Percentiles rank a stretch among this genome's conserved stretches.
phyloP scores from a whole-genome alignment of 2,888 invertebrate species.

The Ophioninae sp. region DNA sequence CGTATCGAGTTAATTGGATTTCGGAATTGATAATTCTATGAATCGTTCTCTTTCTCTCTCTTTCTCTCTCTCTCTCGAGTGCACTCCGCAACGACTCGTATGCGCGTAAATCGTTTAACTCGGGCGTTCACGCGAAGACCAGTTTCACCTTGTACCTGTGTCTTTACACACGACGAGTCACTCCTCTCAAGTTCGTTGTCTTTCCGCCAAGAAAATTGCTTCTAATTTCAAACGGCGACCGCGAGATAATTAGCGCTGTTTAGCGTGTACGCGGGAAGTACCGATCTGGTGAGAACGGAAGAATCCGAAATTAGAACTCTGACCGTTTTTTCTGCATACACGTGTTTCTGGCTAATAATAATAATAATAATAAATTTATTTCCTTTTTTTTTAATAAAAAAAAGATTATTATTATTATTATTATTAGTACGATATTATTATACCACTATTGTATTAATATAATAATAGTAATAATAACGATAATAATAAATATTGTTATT shows the following conservation, averaged over 20 bases:
- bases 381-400: no score
- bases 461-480: no score
- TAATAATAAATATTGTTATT: no score
- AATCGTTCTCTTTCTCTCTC: conserved; percentile 46
- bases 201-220: conserved; percentile 56
- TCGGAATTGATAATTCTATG: conserved; percentile 54
- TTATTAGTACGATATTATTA: no score
- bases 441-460: no score
- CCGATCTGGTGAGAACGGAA: conserved; percentile 3
- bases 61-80: conserved; percentile 32
- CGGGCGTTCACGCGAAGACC: conserved; percentile 34
- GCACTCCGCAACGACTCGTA: conserved; percentile 7
- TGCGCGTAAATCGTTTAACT: conserved; percentile 27
- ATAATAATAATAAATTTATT: not conserved
- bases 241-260: conserved; percentile 57
- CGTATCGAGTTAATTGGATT: conserved; percentile 35
- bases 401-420: no score
- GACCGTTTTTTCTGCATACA: conserved; percentile 34
- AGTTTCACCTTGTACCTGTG: conserved; percentile 16
- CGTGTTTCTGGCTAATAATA: conserved; percentile 41
- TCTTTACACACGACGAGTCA: conserved; percentile 20
- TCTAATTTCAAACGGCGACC: conserved; percentile 58
- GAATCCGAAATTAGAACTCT: conserved; percentile 55
- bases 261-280: conserved; percentile 38
- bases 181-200: conserved; percentile 58